These are phyloP conservation scores for Sceloporus undulatus DNA, from an alignment of 2,113 vertebrate genomes.

Conservation along the genomic window DNA sequence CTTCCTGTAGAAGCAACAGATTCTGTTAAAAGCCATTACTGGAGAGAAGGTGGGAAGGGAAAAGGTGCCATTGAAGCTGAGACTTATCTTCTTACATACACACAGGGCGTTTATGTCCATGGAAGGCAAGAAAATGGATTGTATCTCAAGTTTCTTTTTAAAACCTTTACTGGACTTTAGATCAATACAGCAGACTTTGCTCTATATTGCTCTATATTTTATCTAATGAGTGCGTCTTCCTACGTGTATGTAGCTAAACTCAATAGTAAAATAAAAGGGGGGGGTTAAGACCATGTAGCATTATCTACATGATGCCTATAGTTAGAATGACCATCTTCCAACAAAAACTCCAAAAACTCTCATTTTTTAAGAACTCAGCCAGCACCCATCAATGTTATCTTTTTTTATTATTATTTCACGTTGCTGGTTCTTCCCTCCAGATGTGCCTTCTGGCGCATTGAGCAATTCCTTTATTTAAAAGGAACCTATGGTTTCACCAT, in stretches of 20 bases:
- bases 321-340: constrained; percentile 57
- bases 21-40: neutral
- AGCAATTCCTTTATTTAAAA: constrained; percentile 78
- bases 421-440: constrained; percentile 80
- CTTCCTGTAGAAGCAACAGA: neutral
- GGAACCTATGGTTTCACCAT: constrained; percentile 73
- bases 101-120: neutral
- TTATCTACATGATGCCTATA: constrained; percentile 28
- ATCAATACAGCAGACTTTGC: neutral
- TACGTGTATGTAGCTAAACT: neutral
- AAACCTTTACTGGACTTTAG: neutral
- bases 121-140: neutral
- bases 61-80: neutral
- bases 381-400: constrained; percentile 58
- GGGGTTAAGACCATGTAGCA: neutral
- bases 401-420: constrained; percentile 64
- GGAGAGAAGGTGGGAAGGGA: neutral
- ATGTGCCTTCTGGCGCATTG: constrained; percentile 84
- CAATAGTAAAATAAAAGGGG: neutral
- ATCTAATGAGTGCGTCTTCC: neutral
- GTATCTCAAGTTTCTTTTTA: neutral
- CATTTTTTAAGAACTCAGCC: constrained; percentile 73
- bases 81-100: neutral
- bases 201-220: neutral
- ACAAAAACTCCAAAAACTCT: constrained; percentile 70